Percentiles rank a stretch among this genome's conserved stretches.
Evolutionary conservation across 2,113 vertebrate genomes (phyloP).

Genomic region (Pelecanus crispus): DNA sequence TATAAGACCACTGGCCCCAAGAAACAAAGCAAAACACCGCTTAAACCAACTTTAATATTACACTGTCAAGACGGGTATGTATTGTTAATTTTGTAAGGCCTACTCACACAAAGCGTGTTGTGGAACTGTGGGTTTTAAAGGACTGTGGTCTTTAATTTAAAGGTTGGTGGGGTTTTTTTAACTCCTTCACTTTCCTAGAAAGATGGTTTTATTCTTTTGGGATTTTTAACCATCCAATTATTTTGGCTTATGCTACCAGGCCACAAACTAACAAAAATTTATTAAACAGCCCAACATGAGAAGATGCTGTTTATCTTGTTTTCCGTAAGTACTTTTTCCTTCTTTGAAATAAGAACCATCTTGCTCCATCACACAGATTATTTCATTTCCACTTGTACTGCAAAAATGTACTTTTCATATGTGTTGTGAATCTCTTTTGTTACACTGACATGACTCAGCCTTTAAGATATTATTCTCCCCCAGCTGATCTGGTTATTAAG

Average conservation of each 20-base stretch:
- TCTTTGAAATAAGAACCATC: neutral
- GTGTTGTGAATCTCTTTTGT: neutral
- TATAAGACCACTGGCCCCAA: neutral
- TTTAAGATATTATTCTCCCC: neutral
- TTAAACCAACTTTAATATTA: neutral
- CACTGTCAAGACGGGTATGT: neutral
- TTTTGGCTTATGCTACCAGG: neutral
- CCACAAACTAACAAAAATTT: neutral
- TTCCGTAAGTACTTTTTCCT: neutral
- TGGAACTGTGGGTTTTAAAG: neutral
- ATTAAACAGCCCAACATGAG: neutral
- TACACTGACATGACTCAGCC: neutral
- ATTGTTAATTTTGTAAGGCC: neutral
- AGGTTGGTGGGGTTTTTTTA: neutral
- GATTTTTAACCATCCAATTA: neutral
- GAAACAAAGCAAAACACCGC: neutral
- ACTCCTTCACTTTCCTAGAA: neutral
- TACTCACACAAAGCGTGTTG: neutral
- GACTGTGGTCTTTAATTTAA: neutral
- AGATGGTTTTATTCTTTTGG: neutral
- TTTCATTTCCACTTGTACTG: neutral
- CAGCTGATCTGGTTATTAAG: neutral
- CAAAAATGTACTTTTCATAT: neutral
- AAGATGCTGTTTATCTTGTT: neutral
- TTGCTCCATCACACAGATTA: neutral